A percentile compares a stretch with the other conserved stretches of the same genome.
phyloP scores from a whole-genome alignment of 1,140 invertebrate genomes.

The Hydropsyche tenuis region DNA sequence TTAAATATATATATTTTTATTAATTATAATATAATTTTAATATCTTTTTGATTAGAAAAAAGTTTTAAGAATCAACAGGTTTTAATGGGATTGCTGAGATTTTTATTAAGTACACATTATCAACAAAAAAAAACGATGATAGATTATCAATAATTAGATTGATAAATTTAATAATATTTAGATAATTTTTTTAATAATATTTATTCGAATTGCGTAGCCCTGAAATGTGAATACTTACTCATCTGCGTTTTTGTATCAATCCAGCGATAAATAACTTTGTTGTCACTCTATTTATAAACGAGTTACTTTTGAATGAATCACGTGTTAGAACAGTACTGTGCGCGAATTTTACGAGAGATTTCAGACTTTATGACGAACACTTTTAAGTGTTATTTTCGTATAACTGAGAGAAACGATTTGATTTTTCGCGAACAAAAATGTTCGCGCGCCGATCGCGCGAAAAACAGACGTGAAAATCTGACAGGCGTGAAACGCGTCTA shows the following conservation, averaged over 20 bases:
- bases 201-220: background rate
- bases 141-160: no score
- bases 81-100: background rate
- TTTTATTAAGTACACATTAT: background rate
- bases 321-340: background rate
- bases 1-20: background rate
- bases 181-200: background rate
- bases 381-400: background rate
- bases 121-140: no score
- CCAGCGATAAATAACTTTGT: background rate
- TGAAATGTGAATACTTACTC: background rate
- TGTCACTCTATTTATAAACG: slow-evolving; percentile 1
- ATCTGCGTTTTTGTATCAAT: background rate
- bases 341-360: background rate
- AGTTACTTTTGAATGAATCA: slow-evolving; percentile 17
- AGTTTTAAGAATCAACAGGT: no score
- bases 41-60: background rate
- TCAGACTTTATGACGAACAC: background rate
- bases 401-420: background rate
- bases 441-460: background rate
- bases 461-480: background rate
- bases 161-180: background rate
- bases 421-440: background rate
- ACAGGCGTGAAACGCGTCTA: background rate
- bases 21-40: background rate